A percentile compares a stretch with the other conserved stretches of the same genome.
phyloP scores from a whole-genome alignment of 2,888 invertebrate genomes.

The Ochropleura plecta region DNA sequence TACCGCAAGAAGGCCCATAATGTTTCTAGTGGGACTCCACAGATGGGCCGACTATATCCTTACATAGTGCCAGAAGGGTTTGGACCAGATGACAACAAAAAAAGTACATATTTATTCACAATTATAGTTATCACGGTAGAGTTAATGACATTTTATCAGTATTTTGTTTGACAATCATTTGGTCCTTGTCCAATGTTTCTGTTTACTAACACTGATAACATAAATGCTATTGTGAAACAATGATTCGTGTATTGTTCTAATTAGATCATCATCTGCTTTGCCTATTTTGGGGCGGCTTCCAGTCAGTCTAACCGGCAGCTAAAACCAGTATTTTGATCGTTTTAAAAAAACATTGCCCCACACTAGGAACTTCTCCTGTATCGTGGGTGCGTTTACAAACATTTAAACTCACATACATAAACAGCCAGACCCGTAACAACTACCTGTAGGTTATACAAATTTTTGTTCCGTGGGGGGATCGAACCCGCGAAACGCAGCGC shows the following conservation, averaged over 20 bases:
- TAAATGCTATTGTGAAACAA: not conserved
- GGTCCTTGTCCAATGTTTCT: constrained; percentile 6
- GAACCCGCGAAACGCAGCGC: too few species aligned
- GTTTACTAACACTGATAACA: constrained; percentile 27
- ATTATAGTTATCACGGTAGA: constrained; percentile 1
- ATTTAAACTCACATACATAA: too few species aligned
- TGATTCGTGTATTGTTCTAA: not conserved
- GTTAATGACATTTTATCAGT: constrained; percentile 29
- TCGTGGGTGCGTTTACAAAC: too few species aligned
- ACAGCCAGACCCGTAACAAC: too few species aligned
- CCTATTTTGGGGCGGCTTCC: too few species aligned
- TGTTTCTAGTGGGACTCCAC: not conserved
- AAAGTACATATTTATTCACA: not conserved
- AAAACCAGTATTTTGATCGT: too few species aligned
- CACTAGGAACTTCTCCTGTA: too few species aligned
- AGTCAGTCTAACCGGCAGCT: too few species aligned
- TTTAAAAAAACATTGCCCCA: too few species aligned
- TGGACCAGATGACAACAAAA: not conserved
- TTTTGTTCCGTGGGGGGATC: too few species aligned
- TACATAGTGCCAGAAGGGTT: not conserved
- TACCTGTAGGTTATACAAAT: too few species aligned
- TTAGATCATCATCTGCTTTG: not conserved
- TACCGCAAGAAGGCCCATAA: not conserved
- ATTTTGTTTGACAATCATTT: constrained; percentile 33
- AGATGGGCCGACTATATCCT: not conserved